These are phyloP conservation scores for Orycteropus afer DNA, from an alignment of 2,113 vertebrate genomes.

Conservation along the genomic window DNA sequence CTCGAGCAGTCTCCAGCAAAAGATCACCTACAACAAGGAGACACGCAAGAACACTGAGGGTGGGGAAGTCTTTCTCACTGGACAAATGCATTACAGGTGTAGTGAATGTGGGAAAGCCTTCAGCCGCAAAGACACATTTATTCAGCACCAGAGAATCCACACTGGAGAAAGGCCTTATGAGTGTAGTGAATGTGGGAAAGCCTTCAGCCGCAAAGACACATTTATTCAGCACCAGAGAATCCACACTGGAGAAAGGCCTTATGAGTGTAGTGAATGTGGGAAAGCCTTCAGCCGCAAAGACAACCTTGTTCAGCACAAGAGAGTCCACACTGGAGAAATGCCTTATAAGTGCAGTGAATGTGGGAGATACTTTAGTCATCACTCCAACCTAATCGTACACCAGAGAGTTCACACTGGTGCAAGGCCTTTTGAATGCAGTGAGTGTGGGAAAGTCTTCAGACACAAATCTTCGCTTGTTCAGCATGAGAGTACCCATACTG, in stretches of 20 bases:
- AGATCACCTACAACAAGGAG: neutral
- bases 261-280: conserved; percentile 62
- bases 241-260: conserved; percentile 70
- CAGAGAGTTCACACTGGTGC: conserved; percentile 74
- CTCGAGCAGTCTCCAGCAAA: neutral
- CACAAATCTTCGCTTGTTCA: conserved; percentile 75
- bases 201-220: conserved; percentile 67
- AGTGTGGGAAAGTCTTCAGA: conserved; percentile 74
- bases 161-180: conserved; percentile 68
- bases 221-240: conserved; percentile 68
- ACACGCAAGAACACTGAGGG: neutral
- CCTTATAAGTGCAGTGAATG: conserved; percentile 71
- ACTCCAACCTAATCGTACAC: conserved; percentile 74
- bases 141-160: conserved; percentile 69
- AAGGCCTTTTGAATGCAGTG: conserved; percentile 64
- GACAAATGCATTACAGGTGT: conserved; percentile 57
- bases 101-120: conserved; percentile 64
- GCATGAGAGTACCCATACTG: conserved; percentile 72
- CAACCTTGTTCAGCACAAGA: conserved; percentile 68
- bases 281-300: conserved; percentile 70
- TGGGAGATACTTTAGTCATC: conserved; percentile 72
- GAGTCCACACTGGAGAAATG: conserved; percentile 74
- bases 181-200: conserved; percentile 60
- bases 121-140: conserved; percentile 63
- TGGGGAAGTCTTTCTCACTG: neutral